phyloP scores from a whole-genome alignment of 2,113 vertebrate genomes.

The Catharus fuscescens region DNA sequence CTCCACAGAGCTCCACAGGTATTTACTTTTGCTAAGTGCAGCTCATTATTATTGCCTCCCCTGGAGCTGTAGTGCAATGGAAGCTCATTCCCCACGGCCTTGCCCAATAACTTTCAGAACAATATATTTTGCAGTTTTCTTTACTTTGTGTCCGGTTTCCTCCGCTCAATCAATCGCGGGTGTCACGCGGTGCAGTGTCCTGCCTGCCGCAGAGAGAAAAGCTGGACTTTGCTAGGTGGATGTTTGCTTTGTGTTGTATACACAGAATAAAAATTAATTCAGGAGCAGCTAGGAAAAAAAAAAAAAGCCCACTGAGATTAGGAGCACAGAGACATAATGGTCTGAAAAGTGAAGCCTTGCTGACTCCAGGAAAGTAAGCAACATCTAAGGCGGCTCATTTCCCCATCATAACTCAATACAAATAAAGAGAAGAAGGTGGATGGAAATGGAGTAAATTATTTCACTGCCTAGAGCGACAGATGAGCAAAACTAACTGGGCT shows the following conservation, averaged over 20 bases:
- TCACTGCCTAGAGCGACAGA: background rate
- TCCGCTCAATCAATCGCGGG: background rate
- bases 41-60: slow-evolving; percentile 15
- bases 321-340: background rate
- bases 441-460: slow-evolving; percentile 46
- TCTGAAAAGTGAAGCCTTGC: background rate
- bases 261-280: slow-evolving; percentile 41
- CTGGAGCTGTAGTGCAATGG: background rate
- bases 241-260: slow-evolving; percentile 59
- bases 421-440: slow-evolving; percentile 2
- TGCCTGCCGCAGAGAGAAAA: background rate
- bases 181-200: background rate
- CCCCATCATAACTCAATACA: background rate
- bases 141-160: slow-evolving; percentile 35
- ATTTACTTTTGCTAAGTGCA: slow-evolving; percentile 33
- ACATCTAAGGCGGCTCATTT: background rate
- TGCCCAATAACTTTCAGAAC: slow-evolving; percentile 20
- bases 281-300: background rate
- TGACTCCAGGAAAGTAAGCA: background rate
- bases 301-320: background rate
- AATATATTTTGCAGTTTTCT: background rate
- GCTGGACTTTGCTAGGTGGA: background rate
- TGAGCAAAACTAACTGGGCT: background rate
- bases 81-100: slow-evolving; percentile 3
- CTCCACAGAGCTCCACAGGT: background rate